These are phyloP conservation scores for Goniozus legneri DNA, from an alignment of 1,140 invertebrate genomes.

Conservation along the genomic window DNA sequence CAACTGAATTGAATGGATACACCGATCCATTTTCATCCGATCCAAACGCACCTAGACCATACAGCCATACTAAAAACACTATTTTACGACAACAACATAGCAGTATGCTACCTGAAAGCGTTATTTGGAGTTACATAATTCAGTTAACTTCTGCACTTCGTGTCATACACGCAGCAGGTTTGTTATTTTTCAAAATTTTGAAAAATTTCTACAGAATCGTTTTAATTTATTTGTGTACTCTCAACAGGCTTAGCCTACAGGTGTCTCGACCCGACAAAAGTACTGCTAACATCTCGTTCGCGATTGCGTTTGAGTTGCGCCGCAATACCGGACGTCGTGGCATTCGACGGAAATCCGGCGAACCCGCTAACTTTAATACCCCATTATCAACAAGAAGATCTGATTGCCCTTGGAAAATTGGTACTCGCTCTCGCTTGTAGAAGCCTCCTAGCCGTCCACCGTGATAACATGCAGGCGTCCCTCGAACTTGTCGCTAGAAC, in stretches of 20 bases:
- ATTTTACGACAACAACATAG: constrained; percentile 67
- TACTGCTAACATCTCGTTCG: constrained; percentile 72
- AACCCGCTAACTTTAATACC: constrained; percentile 68
- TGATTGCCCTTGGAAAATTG: constrained; percentile 86
- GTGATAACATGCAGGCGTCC: constrained; percentile 80
- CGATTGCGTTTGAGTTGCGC: constrained; percentile 77
- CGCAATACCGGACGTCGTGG: constrained; percentile 80
- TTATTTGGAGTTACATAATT: constrained; percentile 94
- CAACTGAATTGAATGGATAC: constrained; percentile 67
- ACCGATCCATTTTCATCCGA: constrained; percentile 80
- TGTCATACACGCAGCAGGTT: constrained; percentile 81
- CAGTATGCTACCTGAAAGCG: constrained; percentile 79
- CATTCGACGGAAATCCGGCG: constrained; percentile 66
- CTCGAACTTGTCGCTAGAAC: constrained; percentile 85
- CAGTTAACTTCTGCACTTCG: constrained; percentile 93
- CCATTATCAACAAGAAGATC: constrained; percentile 89
- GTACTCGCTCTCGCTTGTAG: constrained; percentile 89
- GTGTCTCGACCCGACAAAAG: constrained; percentile 88
- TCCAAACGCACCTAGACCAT: constrained; percentile 75
- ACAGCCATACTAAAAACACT: constrained; percentile 81
- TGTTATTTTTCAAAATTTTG: not conserved
- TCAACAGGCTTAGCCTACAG: constrained; percentile 64
- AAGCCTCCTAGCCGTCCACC: constrained; percentile 79
- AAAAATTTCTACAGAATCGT: constrained; percentile 4
- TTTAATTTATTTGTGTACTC: not conserved